Evolutionary conservation across 2,113 vertebrate species (phyloP).

Genomic region (Apeltes quadracus): DNA sequence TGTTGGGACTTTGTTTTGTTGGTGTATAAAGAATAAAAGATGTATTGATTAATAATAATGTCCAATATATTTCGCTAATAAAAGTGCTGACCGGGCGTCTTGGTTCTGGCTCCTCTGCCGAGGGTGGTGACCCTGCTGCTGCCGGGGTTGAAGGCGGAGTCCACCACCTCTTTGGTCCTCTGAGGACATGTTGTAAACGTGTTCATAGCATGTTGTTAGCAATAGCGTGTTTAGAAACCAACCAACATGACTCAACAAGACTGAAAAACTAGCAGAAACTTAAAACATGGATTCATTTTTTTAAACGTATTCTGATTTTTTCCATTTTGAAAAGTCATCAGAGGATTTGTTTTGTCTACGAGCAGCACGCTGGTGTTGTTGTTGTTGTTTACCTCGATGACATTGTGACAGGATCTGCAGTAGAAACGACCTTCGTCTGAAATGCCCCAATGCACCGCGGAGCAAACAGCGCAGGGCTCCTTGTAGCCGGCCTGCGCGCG

Average conservation of each 20-base stretch:
- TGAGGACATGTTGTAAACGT: conserved; percentile 36
- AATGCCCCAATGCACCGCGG: conserved; percentile 88
- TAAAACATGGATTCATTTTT: no score
- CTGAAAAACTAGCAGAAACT: no score
- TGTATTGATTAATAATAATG: no score
- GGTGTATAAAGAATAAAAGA: no score
- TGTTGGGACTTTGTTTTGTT: no score
- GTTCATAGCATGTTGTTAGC: no score
- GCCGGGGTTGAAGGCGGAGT: neutral
- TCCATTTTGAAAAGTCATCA: neutral
- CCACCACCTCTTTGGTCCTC: conserved; percentile 71
- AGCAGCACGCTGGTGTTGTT: neutral
- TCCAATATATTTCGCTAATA: no score
- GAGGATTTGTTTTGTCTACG: neutral
- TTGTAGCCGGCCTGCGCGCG: conserved; percentile 80
- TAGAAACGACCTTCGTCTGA: conserved; percentile 90
- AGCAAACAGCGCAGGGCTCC: conserved; percentile 86
- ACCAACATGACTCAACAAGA: no score
- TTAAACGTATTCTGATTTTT: no score
- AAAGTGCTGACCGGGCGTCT: conserved; percentile 53
- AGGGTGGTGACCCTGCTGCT: conserved; percentile 45
- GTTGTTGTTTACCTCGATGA: conserved; percentile 87
- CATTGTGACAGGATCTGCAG: conserved; percentile 90
- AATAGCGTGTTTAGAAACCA: no score
- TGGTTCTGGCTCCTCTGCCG: conserved; percentile 1